phyloP scores from a whole-genome alignment of 2,113 vertebrate species.

The Eublepharis macularius region DNA sequence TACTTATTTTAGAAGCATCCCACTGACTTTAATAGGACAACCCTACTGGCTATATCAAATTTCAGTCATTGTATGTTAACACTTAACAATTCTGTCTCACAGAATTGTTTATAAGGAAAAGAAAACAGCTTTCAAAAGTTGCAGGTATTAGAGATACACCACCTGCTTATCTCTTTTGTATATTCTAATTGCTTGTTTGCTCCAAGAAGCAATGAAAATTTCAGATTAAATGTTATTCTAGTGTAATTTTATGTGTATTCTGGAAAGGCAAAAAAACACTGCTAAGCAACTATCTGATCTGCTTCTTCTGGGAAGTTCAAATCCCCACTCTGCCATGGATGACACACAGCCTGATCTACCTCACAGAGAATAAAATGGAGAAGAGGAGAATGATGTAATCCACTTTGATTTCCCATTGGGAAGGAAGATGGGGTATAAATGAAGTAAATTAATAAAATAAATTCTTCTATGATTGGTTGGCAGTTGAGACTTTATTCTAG shows the following conservation, averaged over 20 bases:
- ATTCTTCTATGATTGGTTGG: not conserved
- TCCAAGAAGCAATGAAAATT: not conserved
- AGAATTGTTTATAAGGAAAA: not conserved
- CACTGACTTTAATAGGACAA: not conserved
- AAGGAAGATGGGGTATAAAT: too few species aligned
- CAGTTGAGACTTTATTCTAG: not conserved
- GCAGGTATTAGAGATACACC: too few species aligned
- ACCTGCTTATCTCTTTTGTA: too few species aligned
- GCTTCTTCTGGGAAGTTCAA: not conserved
- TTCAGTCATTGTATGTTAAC: not conserved
- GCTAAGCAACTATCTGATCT: not conserved
- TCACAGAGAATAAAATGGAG: too few species aligned
- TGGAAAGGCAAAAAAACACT: not conserved
- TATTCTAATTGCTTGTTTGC: too few species aligned
- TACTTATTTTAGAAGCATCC: not conserved
- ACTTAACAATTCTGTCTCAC: not conserved
- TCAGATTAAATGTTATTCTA: not conserved
- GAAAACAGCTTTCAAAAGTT: too few species aligned
- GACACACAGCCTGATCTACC: too few species aligned
- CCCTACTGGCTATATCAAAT: not conserved
- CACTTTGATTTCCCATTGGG: too few species aligned
- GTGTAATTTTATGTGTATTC: not conserved
- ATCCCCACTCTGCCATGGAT: too few species aligned
- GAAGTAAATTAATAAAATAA: too few species aligned
- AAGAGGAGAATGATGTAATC: too few species aligned